A percentile compares a stretch with the other conserved stretches of the same genome.
Conservation (phyloP, 2,888 invertebrate species). For the Ctenicera cuprea region DNA sequence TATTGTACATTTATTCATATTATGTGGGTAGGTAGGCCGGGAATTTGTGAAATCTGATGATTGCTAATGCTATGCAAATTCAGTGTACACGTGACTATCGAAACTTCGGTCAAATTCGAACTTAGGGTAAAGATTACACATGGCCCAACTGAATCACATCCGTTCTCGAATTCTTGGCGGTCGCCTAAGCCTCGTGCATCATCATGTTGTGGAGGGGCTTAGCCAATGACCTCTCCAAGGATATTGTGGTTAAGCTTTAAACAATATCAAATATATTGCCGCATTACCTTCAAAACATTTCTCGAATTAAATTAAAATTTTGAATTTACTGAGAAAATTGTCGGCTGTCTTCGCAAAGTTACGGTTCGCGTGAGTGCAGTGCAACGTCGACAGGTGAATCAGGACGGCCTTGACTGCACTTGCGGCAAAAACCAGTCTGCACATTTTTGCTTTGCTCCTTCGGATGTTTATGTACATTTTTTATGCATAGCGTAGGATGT, state of each 20-base stretch:
- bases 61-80: constrained; percentile 13
- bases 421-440: constrained; percentile 61
- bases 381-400: constrained; percentile 58
- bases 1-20: constrained; percentile 45
- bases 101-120: constrained; percentile 15
- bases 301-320: background rate
- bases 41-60: constrained; percentile 48
- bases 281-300: constrained; percentile 6
- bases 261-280: constrained; percentile 40
- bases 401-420: constrained; percentile 62
- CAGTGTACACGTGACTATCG: background rate
- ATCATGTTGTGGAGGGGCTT: constrained; percentile 52
- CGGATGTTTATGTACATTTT: constrained; percentile 40
- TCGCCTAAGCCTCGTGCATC: constrained; percentile 55
- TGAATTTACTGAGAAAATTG: constrained; percentile 1
- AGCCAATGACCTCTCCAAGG: constrained; percentile 63
- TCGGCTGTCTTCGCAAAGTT: constrained; percentile 13
- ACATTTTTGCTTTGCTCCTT: constrained; percentile 55
- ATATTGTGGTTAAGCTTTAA: constrained; percentile 58
- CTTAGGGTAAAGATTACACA: constrained; percentile 42
- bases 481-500: constrained; percentile 21
- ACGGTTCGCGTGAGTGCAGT: constrained; percentile 28
- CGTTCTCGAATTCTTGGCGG: constrained; percentile 60
- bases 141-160: constrained; percentile 60
- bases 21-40: constrained; percentile 40